phyloP scores from a whole-genome alignment of 2,113 vertebrate species.

The Ptilonorhynchus violaceus region DNA sequence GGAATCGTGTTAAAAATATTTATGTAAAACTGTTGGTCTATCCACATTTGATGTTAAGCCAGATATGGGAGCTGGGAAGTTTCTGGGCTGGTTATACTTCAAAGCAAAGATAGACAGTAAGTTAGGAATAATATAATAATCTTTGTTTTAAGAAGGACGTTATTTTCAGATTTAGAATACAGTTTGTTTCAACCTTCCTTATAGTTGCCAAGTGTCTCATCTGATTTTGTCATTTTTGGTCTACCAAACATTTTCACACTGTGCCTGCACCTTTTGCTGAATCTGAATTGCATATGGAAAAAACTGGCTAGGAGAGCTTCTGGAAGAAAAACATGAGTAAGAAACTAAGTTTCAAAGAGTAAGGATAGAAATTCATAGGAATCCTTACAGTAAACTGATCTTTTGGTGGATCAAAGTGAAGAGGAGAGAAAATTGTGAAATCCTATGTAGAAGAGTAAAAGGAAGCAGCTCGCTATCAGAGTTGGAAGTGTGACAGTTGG shows the following conservation, averaged over 20 bases:
- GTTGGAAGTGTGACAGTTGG: neutral
- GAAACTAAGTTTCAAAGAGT: neutral
- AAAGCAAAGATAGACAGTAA: neutral
- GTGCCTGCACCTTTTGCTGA: neutral
- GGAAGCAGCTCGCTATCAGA: neutral
- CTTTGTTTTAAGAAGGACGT: neutral
- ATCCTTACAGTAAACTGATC: fast-evolving
- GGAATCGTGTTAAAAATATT: neutral
- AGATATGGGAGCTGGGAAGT: neutral
- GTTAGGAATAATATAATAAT: neutral
- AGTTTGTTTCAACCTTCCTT: neutral
- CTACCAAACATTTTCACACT: neutral
- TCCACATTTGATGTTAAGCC: neutral
- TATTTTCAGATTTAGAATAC: neutral
- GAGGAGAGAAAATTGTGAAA: neutral
- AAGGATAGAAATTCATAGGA: neutral
- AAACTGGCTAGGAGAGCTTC: neutral
- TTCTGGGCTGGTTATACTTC: neutral
- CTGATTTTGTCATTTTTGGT: neutral
- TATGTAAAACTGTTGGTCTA: neutral
- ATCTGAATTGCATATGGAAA: neutral
- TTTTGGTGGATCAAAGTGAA: neutral
- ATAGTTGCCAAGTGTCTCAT: neutral
- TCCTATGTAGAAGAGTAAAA: neutral
- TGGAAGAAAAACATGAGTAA: neutral